phyloP scores from a whole-genome alignment of 1,140 invertebrate species.

The Drosophila ficusphila region DNA sequence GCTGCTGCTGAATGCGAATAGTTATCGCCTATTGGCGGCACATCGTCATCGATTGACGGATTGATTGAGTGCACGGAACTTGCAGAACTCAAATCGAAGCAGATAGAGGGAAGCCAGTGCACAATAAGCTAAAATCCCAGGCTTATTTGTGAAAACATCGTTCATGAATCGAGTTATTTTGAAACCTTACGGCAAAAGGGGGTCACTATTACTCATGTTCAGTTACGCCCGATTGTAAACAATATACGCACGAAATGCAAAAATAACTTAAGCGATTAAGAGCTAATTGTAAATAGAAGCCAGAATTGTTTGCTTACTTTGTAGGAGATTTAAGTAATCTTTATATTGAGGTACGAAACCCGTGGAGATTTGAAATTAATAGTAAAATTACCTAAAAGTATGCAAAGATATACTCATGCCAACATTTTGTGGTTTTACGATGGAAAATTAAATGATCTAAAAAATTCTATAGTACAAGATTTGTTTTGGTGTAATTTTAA shows the following conservation, averaged over 20 bases:
- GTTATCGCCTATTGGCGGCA: conserved; percentile 3
- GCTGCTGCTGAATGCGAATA: conserved; percentile 5
- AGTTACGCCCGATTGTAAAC: neutral
- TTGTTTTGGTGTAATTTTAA: too few relatives aligned
- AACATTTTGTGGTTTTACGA: too few relatives aligned
- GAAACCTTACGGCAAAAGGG: neutral
- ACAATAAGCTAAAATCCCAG: neutral
- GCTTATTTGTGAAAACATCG: neutral
- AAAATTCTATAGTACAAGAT: too few relatives aligned
- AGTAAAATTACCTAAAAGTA: too few relatives aligned
- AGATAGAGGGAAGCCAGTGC: too few relatives aligned
- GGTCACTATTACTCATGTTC: conserved; percentile 2
- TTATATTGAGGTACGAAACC: neutral
- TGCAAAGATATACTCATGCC: too few relatives aligned
- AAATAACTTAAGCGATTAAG: neutral
- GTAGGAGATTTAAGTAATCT: too few relatives aligned
- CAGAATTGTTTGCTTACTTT: neutral
- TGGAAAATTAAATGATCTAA: too few relatives aligned
- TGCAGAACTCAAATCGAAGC: neutral
- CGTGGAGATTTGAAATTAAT: too few relatives aligned
- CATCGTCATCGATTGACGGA: conserved; percentile 55
- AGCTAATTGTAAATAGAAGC: neutral
- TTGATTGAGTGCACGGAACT: conserved; percentile 42
- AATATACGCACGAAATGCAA: neutral
- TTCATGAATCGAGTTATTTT: neutral